These are phyloP conservation scores for Caretta caretta DNA, from an alignment of 2,113 vertebrate species.

Conservation along the genomic window DNA sequence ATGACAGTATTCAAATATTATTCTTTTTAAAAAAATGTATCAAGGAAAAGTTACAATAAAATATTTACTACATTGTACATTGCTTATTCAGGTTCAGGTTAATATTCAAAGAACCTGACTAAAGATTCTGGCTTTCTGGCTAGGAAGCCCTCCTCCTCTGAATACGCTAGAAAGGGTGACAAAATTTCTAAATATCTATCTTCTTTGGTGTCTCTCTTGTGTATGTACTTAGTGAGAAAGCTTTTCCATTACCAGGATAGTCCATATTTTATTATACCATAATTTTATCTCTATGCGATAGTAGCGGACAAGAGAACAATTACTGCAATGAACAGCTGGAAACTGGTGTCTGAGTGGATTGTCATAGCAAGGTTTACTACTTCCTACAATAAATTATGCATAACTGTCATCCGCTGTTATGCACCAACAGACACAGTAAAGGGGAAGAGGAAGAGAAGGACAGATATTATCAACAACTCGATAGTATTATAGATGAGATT, in stretches of 20 bases:
- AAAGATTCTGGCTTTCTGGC: background rate
- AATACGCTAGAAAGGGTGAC: background rate
- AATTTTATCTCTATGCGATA: background rate
- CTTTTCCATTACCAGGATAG: background rate
- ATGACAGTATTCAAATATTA: background rate
- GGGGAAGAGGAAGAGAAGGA: background rate
- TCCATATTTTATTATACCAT: background rate
- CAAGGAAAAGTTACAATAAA: background rate
- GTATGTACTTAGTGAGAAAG: background rate
- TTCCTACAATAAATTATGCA: background rate
- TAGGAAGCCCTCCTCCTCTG: background rate
- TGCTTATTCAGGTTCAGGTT: background rate
- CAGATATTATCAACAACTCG: background rate
- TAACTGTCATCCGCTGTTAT: background rate
- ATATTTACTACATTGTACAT: background rate
- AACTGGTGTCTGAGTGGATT: background rate
- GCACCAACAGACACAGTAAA: background rate
- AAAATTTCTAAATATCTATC: background rate
- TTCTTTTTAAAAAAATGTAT: background rate
- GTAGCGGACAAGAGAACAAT: background rate
- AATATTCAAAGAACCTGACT: background rate
- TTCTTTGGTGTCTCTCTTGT: background rate
- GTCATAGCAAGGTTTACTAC: background rate
- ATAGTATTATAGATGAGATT: background rate
- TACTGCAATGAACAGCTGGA: background rate